Percentiles rank a stretch among this genome's conserved stretches.
phyloP scores from a whole-genome alignment of 2,113 vertebrate genomes.

The Pedetes capensis region DNA sequence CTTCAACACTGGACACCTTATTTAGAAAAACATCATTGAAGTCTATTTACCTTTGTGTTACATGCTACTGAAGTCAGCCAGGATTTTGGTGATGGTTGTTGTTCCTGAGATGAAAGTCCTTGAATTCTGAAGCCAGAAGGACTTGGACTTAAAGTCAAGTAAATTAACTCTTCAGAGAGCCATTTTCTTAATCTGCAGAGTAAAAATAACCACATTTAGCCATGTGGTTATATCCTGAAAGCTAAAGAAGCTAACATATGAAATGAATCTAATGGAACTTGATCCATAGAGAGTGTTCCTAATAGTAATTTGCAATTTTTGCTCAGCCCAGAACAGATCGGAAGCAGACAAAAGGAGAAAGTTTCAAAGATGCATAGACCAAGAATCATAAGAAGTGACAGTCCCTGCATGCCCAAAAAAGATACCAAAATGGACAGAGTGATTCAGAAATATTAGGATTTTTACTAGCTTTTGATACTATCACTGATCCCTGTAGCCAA shows the following conservation, averaged over 20 bases:
- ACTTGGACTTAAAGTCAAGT: constrained; percentile 20
- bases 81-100: background rate
- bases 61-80: background rate
- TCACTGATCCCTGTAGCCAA: background rate
- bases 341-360: background rate
- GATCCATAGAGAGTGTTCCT: background rate
- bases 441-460: background rate
- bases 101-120: constrained; percentile 19
- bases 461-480: background rate
- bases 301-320: background rate
- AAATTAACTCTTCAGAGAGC: background rate
- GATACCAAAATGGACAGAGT: background rate
- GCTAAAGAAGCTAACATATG: background rate
- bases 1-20: background rate
- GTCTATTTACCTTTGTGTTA: constrained; percentile 5
- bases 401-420: background rate
- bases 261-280: background rate
- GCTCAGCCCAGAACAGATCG: background rate
- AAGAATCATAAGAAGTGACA: background rate
- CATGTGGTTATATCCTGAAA: background rate
- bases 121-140: background rate
- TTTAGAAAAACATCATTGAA: constrained; percentile 9
- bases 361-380: background rate
- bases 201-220: background rate
- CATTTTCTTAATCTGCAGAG: background rate